Conservation (phyloP, 1,140 invertebrate genomes). For the Armadillidium nasatum region DNA sequence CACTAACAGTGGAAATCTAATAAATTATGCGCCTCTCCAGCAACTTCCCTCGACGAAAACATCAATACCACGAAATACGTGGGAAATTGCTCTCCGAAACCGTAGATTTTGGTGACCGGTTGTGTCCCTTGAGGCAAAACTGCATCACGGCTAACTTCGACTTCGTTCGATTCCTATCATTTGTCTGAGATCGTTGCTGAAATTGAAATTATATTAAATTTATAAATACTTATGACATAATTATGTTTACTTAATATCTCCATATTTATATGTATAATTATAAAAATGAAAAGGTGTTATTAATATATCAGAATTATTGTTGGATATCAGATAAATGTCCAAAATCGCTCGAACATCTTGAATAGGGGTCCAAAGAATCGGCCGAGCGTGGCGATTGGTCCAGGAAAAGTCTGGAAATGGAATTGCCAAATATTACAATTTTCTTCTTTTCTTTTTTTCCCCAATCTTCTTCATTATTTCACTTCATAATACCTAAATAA, state of each 20-base stretch:
- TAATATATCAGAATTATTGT: too few species aligned
- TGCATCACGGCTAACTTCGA: neutral
- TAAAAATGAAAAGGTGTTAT: too few species aligned
- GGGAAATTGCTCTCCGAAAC: conserved; percentile 9
- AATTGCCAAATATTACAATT: neutral
- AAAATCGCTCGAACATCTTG: neutral
- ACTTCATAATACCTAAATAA: too few species aligned
- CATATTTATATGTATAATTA: too few species aligned
- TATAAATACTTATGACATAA: too few species aligned
- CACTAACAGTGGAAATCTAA: conserved; percentile 1
- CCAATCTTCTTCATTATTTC: too few species aligned
- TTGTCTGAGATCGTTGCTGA: too few species aligned
- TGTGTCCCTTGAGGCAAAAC: conserved; percentile 11
- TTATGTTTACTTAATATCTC: too few species aligned
- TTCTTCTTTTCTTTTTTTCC: too few species aligned
- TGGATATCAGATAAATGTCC: too few species aligned
- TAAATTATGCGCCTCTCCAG: conserved; percentile 9
- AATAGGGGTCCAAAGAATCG: conserved; percentile 11
- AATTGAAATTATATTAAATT: too few species aligned
- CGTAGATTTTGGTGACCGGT: conserved; percentile 8
- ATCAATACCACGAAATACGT: conserved; percentile 12
- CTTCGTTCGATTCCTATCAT: neutral
- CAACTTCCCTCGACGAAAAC: conserved; percentile 3
- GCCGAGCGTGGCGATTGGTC: conserved; percentile 9
- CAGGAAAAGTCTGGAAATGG: neutral